Evolutionary conservation across 2,797 vertebrate genomes (phyloP).

Genomic region (Rhinatrema bivittatum): DNA sequence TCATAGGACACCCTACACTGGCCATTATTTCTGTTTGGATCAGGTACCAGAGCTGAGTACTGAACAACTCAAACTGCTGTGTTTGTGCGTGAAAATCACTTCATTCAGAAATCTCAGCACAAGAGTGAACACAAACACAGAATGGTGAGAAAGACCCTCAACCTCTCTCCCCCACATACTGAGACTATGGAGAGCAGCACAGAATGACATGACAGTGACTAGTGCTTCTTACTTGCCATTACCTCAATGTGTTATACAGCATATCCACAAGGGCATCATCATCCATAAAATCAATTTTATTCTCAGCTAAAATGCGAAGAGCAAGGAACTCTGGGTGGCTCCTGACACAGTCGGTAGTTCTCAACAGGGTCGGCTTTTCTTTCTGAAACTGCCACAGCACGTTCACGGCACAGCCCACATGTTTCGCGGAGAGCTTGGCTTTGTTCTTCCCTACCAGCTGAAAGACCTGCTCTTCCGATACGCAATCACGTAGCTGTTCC

Average conservation of each 20-base stretch:
- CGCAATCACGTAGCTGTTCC: conserved; percentile 65
- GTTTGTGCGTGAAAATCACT: too few species aligned
- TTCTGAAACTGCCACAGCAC: conserved; percentile 78
- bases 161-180: too few species aligned
- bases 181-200: too few species aligned
- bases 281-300: conserved; percentile 74
- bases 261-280: conserved; percentile 66
- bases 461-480: conserved; percentile 74
- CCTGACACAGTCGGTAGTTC: conserved; percentile 47
- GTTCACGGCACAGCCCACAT: conserved; percentile 66
- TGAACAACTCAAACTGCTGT: too few species aligned
- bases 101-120: too few species aligned
- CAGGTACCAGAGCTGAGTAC: too few species aligned
- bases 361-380: conserved; percentile 51
- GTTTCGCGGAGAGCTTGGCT: conserved; percentile 67
- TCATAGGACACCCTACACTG: too few species aligned
- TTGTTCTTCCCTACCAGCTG: conserved; percentile 74
- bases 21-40: too few species aligned
- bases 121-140: too few species aligned
- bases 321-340: conserved; percentile 77
- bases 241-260: conserved; percentile 74
- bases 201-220: neutral
- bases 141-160: too few species aligned
- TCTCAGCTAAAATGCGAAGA: conserved; percentile 73
- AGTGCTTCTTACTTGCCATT: conserved; percentile 18